A percentile compares a stretch with the other conserved stretches of the same genome.
Conservation (phyloP, 2,888 invertebrate species). For the Trissolcus japonicus region DNA sequence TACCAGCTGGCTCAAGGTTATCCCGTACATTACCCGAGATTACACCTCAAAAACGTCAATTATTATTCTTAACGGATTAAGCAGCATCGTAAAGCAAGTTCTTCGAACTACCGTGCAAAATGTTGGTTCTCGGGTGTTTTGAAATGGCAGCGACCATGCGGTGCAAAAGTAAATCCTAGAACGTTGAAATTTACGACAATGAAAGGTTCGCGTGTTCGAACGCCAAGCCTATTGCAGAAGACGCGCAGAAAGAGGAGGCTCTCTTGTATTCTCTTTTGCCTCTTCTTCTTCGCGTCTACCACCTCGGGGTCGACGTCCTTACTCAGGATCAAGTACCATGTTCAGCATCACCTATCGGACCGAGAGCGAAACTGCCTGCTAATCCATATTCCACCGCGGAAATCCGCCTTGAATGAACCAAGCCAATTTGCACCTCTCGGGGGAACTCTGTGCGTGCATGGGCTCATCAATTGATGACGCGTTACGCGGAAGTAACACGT, state of each 20-base stretch:
- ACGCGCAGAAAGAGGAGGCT: slow-evolving; percentile 54
- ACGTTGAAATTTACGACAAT: slow-evolving; percentile 64
- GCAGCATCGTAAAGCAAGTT: slow-evolving; percentile 46
- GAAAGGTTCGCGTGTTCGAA: slow-evolving; percentile 62
- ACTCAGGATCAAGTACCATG: slow-evolving; percentile 68
- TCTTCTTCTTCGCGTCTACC: slow-evolving; percentile 55
- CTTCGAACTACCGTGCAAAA: slow-evolving; percentile 44
- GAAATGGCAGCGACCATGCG: slow-evolving; percentile 38
- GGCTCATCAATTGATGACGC: slow-evolving; percentile 33
- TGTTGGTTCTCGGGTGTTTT: slow-evolving; percentile 41
- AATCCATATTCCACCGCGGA: slow-evolving; percentile 68
- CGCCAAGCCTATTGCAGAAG: slow-evolving; percentile 53
- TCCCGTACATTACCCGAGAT: slow-evolving; percentile 34
- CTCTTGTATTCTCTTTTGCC: slow-evolving; percentile 47
- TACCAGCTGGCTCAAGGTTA: slow-evolving; percentile 19
- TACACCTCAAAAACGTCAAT: slow-evolving; percentile 37
- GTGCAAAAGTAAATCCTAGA: slow-evolving; percentile 52
- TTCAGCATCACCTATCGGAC: slow-evolving; percentile 74
- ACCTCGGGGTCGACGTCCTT: slow-evolving; percentile 71
- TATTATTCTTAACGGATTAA: slow-evolving; percentile 46
- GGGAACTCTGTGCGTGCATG: background rate
- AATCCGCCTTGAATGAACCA: slow-evolving; percentile 66
- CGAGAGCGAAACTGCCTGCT: slow-evolving; percentile 64
- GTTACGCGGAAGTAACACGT: slow-evolving; percentile 30
- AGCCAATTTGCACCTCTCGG: slow-evolving; percentile 26